A percentile compares a stretch with the other conserved stretches of the same genome.
Evolutionary conservation across 2,797 vertebrate species (phyloP).

Genomic region (Octomys mimax): DNA sequence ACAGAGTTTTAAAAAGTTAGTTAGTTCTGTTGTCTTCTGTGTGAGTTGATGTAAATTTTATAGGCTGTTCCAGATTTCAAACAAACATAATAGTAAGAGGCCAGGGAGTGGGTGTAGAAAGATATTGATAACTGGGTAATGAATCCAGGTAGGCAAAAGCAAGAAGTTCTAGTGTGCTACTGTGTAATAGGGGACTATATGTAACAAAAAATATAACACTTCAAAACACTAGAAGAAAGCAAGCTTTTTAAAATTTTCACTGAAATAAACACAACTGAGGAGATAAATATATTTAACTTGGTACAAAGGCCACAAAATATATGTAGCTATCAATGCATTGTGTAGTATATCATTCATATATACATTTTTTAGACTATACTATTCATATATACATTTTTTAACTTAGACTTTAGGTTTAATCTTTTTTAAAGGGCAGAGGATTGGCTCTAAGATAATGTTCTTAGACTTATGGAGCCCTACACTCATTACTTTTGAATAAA

Average conservation of each 20-base stretch:
- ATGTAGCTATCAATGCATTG: not conserved
- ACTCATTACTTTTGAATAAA: not conserved
- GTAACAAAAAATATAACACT: not conserved
- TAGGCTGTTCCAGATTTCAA: not conserved
- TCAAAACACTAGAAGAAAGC: not conserved
- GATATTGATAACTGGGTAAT: not conserved
- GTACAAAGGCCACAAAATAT: not conserved
- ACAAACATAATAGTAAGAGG: not conserved
- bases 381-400: not conserved
- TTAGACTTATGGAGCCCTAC: not conserved
- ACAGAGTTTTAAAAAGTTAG: slow-evolving; percentile 1
- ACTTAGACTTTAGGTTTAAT: no score
- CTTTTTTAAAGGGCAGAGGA: not conserved
- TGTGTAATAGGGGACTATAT: not conserved
- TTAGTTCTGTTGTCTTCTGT: not conserved
- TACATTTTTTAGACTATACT: not conserved
- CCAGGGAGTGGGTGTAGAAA: not conserved
- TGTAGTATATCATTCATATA: not conserved
- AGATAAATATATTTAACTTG: not conserved
- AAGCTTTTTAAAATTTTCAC: not conserved
- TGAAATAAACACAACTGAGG: not conserved
- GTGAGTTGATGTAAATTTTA: not conserved
- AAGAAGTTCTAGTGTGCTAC: not conserved
- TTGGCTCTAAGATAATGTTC: not conserved
- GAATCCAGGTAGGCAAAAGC: not conserved